phyloP scores from a whole-genome alignment of 2,797 vertebrate genomes.

The Gymnothorax reevesii region DNA sequence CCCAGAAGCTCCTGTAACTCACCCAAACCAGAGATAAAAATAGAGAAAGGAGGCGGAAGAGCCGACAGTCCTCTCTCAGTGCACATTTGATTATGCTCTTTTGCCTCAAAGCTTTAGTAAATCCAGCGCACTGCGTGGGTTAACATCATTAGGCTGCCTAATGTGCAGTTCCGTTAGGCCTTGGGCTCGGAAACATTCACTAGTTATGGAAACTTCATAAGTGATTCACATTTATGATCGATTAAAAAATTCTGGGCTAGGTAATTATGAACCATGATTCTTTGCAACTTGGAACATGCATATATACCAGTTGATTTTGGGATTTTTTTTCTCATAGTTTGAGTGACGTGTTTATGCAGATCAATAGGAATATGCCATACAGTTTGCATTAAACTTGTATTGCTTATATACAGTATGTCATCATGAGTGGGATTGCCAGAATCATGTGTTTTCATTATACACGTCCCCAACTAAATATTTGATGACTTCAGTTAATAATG shows the following conservation, averaged over 20 bases:
- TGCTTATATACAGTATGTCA: background rate
- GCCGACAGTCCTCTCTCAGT: background rate
- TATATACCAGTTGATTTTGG: background rate
- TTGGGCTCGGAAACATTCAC: background rate
- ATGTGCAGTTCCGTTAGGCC: background rate
- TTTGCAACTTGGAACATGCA: background rate
- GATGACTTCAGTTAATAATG: background rate
- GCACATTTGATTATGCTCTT: background rate
- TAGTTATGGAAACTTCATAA: background rate
- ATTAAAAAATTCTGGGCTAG: background rate
- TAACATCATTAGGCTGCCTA: background rate
- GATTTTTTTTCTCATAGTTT: background rate
- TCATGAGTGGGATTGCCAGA: background rate
- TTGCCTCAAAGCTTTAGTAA: background rate
- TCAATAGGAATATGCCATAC: background rate
- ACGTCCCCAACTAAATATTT: background rate
- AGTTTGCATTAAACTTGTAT: background rate
- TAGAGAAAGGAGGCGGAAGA: constrained; percentile 7
- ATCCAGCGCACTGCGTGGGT: background rate
- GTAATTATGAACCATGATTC: background rate
- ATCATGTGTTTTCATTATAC: background rate
- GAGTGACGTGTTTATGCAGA: background rate
- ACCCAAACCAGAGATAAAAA: constrained; percentile 20
- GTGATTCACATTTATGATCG: background rate
- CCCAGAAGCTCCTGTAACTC: constrained; percentile 21